Conservation (phyloP, 2,797 vertebrate genomes). For the Cottoperca gobio region DNA sequence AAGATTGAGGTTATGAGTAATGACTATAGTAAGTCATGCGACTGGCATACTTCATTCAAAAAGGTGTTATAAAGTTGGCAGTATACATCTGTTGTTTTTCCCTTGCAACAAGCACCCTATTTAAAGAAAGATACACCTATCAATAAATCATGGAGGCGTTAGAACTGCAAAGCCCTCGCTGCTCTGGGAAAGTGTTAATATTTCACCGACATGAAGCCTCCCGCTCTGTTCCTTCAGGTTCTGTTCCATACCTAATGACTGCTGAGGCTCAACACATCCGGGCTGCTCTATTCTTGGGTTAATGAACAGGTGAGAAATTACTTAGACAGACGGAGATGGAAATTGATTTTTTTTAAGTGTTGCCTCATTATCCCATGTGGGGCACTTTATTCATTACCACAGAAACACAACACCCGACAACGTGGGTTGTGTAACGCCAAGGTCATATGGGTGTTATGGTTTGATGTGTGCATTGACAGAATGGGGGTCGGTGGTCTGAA, state of each 20-base stretch:
- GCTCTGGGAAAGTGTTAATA: conserved; percentile 62
- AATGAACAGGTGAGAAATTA: conserved; percentile 79
- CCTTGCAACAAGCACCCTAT: conserved; percentile 12
- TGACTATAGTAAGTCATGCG: conserved; percentile 45
- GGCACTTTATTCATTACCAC: conserved; percentile 67
- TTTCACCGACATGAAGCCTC: conserved; percentile 51
- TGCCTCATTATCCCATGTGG: conserved; percentile 75
- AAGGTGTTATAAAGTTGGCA: conserved; percentile 35
- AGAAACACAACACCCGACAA: conserved; percentile 72
- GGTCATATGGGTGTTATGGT: conserved; percentile 68
- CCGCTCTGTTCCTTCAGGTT: conserved; percentile 36
- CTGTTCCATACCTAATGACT: conserved; percentile 52
- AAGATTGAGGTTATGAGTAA: conserved; percentile 28
- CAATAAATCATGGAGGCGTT: conserved; percentile 50
- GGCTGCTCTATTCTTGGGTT: conserved; percentile 59
- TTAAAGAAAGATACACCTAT: conserved; percentile 28
- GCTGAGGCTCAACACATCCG: conserved; percentile 48
- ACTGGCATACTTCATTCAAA: conserved; percentile 15
- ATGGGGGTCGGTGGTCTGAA: conserved; percentile 46
- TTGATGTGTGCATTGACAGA: conserved; percentile 51
- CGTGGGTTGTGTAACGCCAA: conserved; percentile 68
- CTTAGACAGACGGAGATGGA: conserved; percentile 70
- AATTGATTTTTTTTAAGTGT: conserved; percentile 82
- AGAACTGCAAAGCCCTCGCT: conserved; percentile 37
- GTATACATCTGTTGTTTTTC: conserved; percentile 28